A percentile compares a stretch with the other conserved stretches of the same genome.
These are phyloP conservation scores for Netelia fuscicornis DNA, from an alignment of 2,888 invertebrate genomes.

Conservation along the genomic window DNA sequence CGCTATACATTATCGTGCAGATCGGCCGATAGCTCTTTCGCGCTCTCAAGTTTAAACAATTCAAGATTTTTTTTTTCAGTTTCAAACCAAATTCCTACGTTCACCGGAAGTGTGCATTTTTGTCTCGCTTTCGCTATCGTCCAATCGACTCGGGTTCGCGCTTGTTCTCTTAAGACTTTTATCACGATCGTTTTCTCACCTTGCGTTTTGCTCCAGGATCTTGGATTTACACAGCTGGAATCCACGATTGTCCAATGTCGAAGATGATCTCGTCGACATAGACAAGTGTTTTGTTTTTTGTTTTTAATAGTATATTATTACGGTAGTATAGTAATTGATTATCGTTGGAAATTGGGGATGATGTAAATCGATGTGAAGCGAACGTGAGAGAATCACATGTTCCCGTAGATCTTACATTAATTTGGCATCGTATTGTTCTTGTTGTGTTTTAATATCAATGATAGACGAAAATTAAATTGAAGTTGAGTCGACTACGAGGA, in stretches of 20 bases:
- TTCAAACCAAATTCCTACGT: conserved; percentile 5
- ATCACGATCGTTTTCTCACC: conserved; percentile 14
- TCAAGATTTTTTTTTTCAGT: conserved; percentile 4
- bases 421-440: conserved; percentile 46
- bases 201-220: conserved; percentile 3
- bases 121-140: conserved; percentile 19
- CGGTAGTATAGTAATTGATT: background rate
- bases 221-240: background rate
- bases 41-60: background rate
- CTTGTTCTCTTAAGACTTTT: background rate
- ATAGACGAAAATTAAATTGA: conserved; percentile 51
- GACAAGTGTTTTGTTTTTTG: background rate
- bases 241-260: background rate
- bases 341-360: conserved; percentile 26
- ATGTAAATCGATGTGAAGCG: conserved; percentile 37
- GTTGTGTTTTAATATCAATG: conserved; percentile 58
- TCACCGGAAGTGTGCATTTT: conserved; percentile 62
- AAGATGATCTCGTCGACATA: conserved; percentile 22
- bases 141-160: background rate
- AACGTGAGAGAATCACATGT: conserved; percentile 46
- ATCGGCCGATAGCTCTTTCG: background rate
- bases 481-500: conserved; percentile 14
- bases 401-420: conserved; percentile 57
- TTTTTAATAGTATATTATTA: conserved; percentile 10
- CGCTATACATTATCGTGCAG: conserved; percentile 30